These are phyloP conservation scores for Halcyon leucocephala DNA, from an alignment of 2,797 vertebrate species.

Conservation along the genomic window DNA sequence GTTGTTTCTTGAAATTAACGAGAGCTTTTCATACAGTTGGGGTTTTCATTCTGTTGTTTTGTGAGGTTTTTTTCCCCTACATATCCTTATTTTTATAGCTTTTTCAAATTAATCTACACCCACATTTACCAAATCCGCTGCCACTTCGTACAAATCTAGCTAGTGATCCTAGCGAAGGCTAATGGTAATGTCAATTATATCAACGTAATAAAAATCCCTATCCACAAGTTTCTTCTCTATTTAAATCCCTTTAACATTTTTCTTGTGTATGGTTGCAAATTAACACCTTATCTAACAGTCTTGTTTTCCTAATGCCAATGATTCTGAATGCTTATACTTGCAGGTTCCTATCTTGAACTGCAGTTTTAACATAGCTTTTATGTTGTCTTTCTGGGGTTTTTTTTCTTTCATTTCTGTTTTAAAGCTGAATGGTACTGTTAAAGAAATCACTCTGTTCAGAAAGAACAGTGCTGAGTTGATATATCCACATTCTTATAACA, in stretches of 20 bases:
- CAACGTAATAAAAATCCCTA: neutral
- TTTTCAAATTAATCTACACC: neutral
- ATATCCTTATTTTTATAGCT: neutral
- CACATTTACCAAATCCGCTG: neutral
- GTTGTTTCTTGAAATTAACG: neutral
- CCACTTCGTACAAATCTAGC: neutral
- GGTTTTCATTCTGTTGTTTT: neutral
- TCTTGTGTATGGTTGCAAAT: neutral
- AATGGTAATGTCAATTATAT: neutral
- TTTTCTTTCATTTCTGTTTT: neutral
- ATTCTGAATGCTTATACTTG: neutral
- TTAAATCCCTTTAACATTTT: neutral
- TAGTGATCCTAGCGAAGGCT: neutral
- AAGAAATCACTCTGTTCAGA: neutral
- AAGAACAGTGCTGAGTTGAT: neutral
- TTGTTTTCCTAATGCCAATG: neutral
- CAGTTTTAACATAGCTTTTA: neutral
- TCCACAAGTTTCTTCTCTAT: neutral
- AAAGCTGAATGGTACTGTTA: neutral
- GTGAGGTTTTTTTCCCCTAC: accelerated
- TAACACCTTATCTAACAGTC: neutral
- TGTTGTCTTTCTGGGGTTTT: neutral
- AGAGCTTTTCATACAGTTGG: neutral
- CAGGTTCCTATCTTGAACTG: neutral
- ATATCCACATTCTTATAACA: neutral